Percentiles rank a stretch among this genome's conserved stretches.
phyloP scores from a whole-genome alignment of 2,888 invertebrate genomes.

The Clepsis dumicolana region DNA sequence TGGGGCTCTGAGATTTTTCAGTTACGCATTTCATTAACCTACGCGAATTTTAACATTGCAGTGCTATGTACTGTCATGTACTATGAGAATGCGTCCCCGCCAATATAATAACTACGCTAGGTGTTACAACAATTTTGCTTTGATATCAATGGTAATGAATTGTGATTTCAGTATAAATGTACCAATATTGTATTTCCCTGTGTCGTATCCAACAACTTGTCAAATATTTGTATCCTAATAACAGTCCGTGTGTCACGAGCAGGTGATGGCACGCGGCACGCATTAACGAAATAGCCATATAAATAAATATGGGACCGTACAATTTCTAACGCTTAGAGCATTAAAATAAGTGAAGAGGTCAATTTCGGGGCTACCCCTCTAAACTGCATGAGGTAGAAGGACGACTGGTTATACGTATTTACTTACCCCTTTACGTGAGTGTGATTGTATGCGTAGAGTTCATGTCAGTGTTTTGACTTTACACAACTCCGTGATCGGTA shows the following conservation, averaged over 20 bases:
- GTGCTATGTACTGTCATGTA: no score
- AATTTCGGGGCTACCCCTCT: neutral
- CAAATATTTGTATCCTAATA: neutral
- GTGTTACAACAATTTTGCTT: no score
- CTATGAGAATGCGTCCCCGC: no score
- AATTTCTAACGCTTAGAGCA: conserved; percentile 20
- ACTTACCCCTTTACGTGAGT: no score
- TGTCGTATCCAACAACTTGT: neutral
- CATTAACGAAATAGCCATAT: conserved; percentile 48
- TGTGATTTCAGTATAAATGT: neutral
- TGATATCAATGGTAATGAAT: no score
- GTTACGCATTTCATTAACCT: no score
- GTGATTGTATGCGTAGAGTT: no score
- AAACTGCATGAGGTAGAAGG: neutral
- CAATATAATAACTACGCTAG: no score
- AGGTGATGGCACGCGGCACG: conserved; percentile 33
- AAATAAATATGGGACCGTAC: conserved; percentile 51
- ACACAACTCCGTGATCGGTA: no score
- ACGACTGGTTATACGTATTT: neutral
- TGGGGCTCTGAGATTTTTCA: no score
- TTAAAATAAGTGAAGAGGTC: neutral
- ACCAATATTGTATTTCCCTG: neutral
- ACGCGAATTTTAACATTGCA: no score
- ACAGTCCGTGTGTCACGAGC: conserved; percentile 23
- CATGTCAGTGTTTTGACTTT: no score